Percentiles rank a stretch among this genome's conserved stretches.
Evolutionary conservation across 2,113 vertebrate genomes (phyloP).

Genomic region (Pica pica): DNA sequence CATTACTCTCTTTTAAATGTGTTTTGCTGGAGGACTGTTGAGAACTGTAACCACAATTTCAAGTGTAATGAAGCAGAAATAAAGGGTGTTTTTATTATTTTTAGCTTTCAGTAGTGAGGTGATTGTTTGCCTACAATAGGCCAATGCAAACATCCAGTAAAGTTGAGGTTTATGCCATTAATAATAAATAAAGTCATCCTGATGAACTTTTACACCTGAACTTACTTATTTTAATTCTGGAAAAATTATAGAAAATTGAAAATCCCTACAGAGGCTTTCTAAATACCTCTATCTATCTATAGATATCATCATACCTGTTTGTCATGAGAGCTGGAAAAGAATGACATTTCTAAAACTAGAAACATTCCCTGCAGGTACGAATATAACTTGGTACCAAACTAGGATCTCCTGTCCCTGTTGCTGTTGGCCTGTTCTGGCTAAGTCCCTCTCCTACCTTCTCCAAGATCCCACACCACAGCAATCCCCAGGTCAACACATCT

Average conservation of each 20-base stretch:
- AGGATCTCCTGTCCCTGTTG: not conserved
- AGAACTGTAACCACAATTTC: not conserved
- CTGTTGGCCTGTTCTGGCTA: not conserved
- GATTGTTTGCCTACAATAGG: not conserved
- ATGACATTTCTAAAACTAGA: not conserved
- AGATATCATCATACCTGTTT: not conserved
- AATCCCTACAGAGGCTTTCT: not conserved
- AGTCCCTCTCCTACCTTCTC: not conserved
- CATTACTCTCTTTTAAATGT: not conserved
- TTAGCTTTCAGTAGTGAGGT: not conserved
- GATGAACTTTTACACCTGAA: not conserved
- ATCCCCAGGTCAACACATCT: not conserved
- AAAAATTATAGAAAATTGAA: not conserved
- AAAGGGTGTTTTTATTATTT: not conserved
- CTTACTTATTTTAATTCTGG: not conserved
- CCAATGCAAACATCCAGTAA: not conserved
- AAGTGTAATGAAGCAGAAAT: conserved; percentile 31
- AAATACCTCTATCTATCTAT: rapidly evolving
- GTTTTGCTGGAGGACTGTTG: not conserved
- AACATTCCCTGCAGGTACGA: not conserved
- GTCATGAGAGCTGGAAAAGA: not conserved
- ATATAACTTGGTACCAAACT: not conserved
- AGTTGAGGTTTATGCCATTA: not conserved
- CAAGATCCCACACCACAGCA: not conserved
- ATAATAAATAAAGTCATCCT: not conserved